Conservation (phyloP, 1,140 invertebrate genomes). For the Psix sp. region DNA sequence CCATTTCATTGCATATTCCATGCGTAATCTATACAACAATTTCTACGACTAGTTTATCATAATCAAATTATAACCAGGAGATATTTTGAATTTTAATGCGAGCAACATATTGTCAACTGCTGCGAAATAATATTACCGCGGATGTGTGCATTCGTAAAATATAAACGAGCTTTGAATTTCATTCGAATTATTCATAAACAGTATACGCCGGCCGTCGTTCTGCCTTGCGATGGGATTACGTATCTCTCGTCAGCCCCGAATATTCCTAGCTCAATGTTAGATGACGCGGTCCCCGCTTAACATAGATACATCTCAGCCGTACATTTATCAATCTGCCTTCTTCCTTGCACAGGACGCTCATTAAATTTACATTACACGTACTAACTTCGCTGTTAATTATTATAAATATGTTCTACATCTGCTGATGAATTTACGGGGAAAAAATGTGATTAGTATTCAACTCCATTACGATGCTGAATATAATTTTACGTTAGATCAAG, state of each 20-base stretch:
- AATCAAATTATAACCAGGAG: slow-evolving; percentile 37
- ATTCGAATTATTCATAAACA: slow-evolving; percentile 28
- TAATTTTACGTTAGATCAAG: no score
- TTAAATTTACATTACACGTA: background rate
- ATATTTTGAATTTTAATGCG: slow-evolving; percentile 53
- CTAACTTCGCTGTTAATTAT: no score
- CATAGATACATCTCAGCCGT: background rate
- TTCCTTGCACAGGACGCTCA: background rate
- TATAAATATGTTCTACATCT: no score
- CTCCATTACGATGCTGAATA: no score
- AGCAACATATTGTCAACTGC: slow-evolving; percentile 21
- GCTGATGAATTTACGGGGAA: no score
- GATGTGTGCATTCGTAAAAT: slow-evolving; percentile 39
- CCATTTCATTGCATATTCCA: slow-evolving; percentile 11
- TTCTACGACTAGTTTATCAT: slow-evolving; percentile 38
- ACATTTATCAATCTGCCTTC: background rate
- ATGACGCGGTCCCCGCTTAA: slow-evolving; percentile 18
- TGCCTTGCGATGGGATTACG: slow-evolving; percentile 18
- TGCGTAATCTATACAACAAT: slow-evolving; percentile 33
- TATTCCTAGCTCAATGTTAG: slow-evolving; percentile 25
- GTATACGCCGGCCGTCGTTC: slow-evolving; percentile 23
- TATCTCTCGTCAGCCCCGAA: slow-evolving; percentile 33
- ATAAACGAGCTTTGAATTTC: slow-evolving; percentile 50
- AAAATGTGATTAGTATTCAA: no score
- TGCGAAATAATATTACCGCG: slow-evolving; percentile 24